Conservation (phyloP, 2,888 invertebrate species). For the Nomada lathburiana region DNA sequence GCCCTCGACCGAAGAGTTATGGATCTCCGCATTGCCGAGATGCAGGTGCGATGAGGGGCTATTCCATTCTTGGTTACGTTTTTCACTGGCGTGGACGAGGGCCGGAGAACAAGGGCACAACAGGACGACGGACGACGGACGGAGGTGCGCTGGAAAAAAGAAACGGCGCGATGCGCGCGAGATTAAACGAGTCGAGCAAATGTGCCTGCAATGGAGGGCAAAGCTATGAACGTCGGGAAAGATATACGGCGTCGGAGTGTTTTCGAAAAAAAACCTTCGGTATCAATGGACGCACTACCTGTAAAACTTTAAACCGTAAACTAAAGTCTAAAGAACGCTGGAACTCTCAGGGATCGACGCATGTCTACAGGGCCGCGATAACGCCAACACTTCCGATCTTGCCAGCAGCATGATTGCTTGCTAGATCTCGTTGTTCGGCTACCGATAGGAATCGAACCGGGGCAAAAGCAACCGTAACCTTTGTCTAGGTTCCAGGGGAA, state of each 20-base stretch:
- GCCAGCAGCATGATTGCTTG: constrained; percentile 56
- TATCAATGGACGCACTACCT: constrained; percentile 51
- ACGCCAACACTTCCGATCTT: constrained; percentile 31
- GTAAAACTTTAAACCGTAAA: constrained; percentile 27
- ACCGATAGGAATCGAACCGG: constrained; percentile 63
- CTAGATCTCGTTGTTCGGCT: constrained; percentile 30
- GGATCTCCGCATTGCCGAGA: constrained; percentile 66
- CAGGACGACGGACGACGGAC: constrained; percentile 7
- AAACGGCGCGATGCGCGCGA: constrained; percentile 66
- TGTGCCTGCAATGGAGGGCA: constrained; percentile 53
- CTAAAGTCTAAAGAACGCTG: constrained; percentile 50
- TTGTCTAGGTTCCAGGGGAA: constrained; percentile 42
- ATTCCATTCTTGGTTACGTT: constrained; percentile 63
- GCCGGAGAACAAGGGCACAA: neutral
- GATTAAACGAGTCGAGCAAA: constrained; percentile 68
- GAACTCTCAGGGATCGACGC: constrained; percentile 9
- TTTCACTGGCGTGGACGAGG: constrained; percentile 51
- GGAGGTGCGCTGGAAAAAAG: constrained; percentile 50
- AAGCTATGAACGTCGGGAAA: constrained; percentile 60
- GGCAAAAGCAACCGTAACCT: constrained; percentile 60
- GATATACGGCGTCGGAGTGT: constrained; percentile 66
- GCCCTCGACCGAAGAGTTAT: constrained; percentile 68
- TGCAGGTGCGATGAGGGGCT: constrained; percentile 66
- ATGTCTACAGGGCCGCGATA: constrained; percentile 42
- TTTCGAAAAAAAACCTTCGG: constrained; percentile 66